A percentile compares a stretch with the other conserved stretches of the same genome.
These are phyloP conservation scores for Heterocephalus glaber DNA, from an alignment of 2,113 vertebrate genomes.

Conservation along the genomic window DNA sequence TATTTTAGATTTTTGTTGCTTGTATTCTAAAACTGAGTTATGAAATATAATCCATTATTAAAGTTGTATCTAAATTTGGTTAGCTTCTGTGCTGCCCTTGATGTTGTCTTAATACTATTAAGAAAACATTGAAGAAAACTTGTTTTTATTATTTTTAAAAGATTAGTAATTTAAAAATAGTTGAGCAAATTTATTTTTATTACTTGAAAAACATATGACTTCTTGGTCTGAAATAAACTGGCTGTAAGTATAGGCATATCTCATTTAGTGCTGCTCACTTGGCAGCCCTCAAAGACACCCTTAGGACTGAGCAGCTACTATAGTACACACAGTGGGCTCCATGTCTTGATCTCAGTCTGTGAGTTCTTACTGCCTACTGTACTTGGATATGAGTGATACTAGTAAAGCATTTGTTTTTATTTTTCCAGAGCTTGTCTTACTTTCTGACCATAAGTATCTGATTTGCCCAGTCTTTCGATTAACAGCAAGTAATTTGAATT, in stretches of 20 bases:
- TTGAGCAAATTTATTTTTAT: neutral
- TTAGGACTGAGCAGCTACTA: neutral
- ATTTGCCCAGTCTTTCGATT: constrained; percentile 9
- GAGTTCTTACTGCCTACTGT: neutral
- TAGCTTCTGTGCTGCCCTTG: constrained; percentile 4
- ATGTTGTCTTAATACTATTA: neutral
- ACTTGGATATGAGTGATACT: neutral
- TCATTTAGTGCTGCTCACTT: neutral
- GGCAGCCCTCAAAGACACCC: neutral
- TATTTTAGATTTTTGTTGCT: constrained; percentile 2
- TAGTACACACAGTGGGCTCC: neutral
- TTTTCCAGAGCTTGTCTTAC: neutral
- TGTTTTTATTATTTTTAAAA: constrained; percentile 25
- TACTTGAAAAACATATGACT: neutral
- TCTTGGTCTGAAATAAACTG: neutral
- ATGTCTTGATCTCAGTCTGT: neutral
- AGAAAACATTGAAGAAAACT: constrained; percentile 18
- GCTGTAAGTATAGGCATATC: neutral
- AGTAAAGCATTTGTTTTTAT: neutral
- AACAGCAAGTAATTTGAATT: neutral
- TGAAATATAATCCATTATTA: constrained; percentile 12
- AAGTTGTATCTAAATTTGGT: constrained; percentile 15
- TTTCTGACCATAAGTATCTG: neutral
- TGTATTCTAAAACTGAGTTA: constrained; percentile 32
- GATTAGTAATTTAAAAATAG: neutral